Evolutionary conservation across 37 sponge, comb jelly and placozoan genomes (phyloP).

Genomic region (Trichoplax adhaerens): DNA sequence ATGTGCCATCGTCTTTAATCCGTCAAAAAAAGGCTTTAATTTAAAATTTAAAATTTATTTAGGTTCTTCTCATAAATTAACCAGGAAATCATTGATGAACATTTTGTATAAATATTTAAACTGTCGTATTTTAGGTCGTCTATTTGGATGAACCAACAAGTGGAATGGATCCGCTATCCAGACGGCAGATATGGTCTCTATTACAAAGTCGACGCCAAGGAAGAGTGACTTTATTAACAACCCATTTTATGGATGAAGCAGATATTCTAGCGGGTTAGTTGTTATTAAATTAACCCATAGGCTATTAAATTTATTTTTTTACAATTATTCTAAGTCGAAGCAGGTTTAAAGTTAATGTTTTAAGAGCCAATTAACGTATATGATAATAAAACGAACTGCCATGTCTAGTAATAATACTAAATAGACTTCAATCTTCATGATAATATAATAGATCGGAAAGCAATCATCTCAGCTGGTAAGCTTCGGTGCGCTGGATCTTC

Average conservation of each 20-base stretch:
- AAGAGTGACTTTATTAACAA: conserved; percentile 10
- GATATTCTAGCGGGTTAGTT: conserved; percentile 7
- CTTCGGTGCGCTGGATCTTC: conserved; percentile 3
- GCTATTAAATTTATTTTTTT: too few species aligned
- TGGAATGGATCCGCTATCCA: conserved; percentile 20
- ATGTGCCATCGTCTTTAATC: not conserved
- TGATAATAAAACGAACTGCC: too few species aligned
- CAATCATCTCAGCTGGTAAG: conserved; percentile 10
- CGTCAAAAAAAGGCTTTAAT: not conserved
- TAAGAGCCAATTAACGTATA: too few species aligned
- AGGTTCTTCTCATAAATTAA: too few species aligned
- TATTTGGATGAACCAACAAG: conserved; percentile 25
- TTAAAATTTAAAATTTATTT: too few species aligned
- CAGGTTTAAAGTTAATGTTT: too few species aligned
- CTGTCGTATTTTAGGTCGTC: not conserved
- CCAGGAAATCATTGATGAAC: too few species aligned
- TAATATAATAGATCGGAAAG: not conserved
- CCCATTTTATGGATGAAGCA: conserved; percentile 27
- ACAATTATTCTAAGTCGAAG: too few species aligned
- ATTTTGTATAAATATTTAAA: too few species aligned
- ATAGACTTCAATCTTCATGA: too few species aligned
- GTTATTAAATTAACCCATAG: too few species aligned
- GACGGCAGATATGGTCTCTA: conserved; percentile 16
- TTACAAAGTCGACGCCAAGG: conserved; percentile 2
- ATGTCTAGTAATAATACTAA: too few species aligned